These are phyloP conservation scores for Graphium colonna DNA, from an alignment of 2,888 invertebrate species.

Conservation along the genomic window DNA sequence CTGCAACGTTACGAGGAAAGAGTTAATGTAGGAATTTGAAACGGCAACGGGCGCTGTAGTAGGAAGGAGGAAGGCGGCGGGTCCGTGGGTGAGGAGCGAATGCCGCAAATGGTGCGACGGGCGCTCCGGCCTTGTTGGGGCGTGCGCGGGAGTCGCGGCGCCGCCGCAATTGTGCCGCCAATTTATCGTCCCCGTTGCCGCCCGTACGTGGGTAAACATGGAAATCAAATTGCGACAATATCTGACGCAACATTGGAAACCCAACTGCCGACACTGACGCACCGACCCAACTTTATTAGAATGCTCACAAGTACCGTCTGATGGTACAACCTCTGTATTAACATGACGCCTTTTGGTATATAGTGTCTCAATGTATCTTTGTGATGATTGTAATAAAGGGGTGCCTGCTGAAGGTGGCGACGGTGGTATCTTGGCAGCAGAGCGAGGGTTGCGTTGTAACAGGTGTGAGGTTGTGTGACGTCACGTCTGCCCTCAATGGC, in stretches of 20 bases:
- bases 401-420: background rate
- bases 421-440: background rate
- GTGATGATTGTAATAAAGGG: background rate
- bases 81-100: conserved; percentile 63
- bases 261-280: background rate
- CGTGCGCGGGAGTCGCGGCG: conserved; percentile 62
- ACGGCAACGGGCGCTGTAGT: conserved; percentile 34
- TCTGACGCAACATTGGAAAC: background rate
- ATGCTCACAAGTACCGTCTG: no score
- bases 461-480: conserved; percentile 62
- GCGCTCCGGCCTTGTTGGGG: conserved; percentile 61
- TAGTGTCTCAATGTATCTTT: background rate
- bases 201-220: background rate
- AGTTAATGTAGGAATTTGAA: background rate
- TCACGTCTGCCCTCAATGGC: conserved; percentile 67
- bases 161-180: conserved; percentile 53
- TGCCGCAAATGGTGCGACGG: conserved; percentile 66
- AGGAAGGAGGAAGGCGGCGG: conserved; percentile 58
- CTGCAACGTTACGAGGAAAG: conserved; percentile 29
- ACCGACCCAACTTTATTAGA: no score
- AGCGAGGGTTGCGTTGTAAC: conserved; percentile 30
- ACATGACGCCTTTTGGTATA: no score
- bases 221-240: no score
- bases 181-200: conserved; percentile 39
- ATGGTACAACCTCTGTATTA: no score